Evolutionary conservation across 2,113 vertebrate genomes (phyloP), one percentile per base, ranked within the genome.

Genomic region (Notarius lentiginosus): DNA sequence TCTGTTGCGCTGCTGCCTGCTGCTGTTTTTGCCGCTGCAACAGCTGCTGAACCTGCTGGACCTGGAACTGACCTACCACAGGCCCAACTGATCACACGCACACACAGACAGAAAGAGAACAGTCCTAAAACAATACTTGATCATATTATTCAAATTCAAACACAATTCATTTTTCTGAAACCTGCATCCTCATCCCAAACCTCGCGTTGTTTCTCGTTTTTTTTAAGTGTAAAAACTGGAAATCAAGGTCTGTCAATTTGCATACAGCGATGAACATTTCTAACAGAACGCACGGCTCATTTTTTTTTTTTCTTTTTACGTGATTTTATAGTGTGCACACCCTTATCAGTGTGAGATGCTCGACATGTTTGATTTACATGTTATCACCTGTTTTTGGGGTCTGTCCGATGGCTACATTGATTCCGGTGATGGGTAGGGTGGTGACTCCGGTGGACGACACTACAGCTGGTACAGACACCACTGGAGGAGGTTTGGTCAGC

Each of bases 371-470:
- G 7, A 17, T 30, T 7, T 12, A 49, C 18, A 7, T 53, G 79
- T n/a, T 12, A 24, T 7, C 72, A 95, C 95, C 95, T 90, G 95
- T 89, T 93, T 98, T 98, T 91, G 95, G 96, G 0, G 96, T 90
- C 90, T 96, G 97, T 60, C 94, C 94, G 0, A 98, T 96, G 61
- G 97, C 96, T 86, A 98, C 95, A 79, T 96, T 97, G 61, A 97
- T 96, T 87, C 96, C 96, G 5, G 97, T 96, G 5, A 97, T 95
- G 1, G 97, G 96, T 27, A 97, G 95, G 0, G 97, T 96, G 4
- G 96, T 97, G 89, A 98, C 97, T 2, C 96, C 96, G 12, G 96
- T 94, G 10, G 97, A 96, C 0, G 97, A 97, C 6, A 97, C 97
- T 70, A 97, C 97, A 12, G 96, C 93, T 1, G 96, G 96, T 68